Evolutionary conservation across 2,888 invertebrate genomes (phyloP).

Genomic region (Timandra comae): DNA sequence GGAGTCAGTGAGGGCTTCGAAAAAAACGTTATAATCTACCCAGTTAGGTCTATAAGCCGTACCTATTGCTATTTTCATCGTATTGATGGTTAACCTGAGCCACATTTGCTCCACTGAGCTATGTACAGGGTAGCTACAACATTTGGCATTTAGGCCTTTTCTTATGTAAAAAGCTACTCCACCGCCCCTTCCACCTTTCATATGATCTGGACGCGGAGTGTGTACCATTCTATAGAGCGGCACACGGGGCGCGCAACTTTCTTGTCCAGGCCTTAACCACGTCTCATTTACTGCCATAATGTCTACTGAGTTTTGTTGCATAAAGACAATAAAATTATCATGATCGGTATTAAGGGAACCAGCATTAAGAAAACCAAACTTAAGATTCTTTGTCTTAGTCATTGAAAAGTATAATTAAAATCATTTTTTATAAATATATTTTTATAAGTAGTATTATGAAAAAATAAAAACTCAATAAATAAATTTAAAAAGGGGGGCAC

Average conservation of each 20-base stretch:
- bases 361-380: not conserved
- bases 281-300: slow-evolving; percentile 4
- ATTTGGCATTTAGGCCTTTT: not conserved
- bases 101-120: not conserved
- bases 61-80: not conserved
- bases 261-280: too few relatives aligned
- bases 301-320: slow-evolving; percentile 1
- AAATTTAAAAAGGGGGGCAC: not conserved
- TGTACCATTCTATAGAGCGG: not conserved
- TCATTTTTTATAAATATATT: not conserved
- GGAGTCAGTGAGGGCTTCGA: not conserved
- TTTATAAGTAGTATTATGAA: not conserved
- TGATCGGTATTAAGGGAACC: not conserved
- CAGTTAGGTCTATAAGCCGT: not conserved
- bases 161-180: not conserved
- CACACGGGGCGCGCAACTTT: not conserved
- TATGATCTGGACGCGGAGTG: not conserved
- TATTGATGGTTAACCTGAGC: not conserved
- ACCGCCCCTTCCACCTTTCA: not conserved
- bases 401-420: too few relatives aligned
- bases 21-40: not conserved
- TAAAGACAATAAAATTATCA: not conserved
- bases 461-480: not conserved
- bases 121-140: not conserved
- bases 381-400: too few relatives aligned